Conservation (phyloP, 2,113 vertebrate species). For the Australoheros scitulus region DNA sequence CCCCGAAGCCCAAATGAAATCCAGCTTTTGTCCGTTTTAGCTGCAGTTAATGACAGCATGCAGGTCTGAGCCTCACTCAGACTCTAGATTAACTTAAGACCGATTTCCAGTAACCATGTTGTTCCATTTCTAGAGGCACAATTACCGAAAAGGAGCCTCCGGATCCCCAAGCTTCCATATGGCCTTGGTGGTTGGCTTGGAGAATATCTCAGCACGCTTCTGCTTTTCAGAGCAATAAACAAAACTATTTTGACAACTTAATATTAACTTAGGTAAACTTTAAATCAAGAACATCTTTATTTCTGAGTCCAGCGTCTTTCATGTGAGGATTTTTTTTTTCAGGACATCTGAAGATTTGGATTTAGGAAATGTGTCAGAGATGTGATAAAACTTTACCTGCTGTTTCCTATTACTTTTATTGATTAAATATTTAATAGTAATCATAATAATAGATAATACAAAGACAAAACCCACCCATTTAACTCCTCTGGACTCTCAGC, state of each 20-base stretch:
- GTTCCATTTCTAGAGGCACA: constrained; percentile 34
- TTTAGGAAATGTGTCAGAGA: neutral
- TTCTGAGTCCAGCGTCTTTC: neutral
- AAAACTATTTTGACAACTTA: neutral
- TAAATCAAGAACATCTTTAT: neutral
- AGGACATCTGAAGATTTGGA: neutral
- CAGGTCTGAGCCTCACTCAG: constrained; percentile 19
- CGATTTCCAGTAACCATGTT: constrained; percentile 35
- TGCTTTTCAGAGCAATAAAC: too few species aligned
- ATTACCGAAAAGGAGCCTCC: constrained; percentile 13
- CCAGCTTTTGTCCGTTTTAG: constrained; percentile 33
- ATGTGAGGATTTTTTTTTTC: neutral
- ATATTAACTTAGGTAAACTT: neutral
- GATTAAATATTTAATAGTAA: neutral
- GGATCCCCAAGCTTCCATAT: neutral
- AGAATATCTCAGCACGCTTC: too few species aligned
- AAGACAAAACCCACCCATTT: neutral
- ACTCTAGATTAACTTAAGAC: constrained; percentile 47
- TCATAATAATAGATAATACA: neutral
- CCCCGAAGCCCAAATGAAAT: constrained; percentile 12
- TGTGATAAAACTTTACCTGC: neutral
- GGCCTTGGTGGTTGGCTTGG: neutral
- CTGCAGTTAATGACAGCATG: constrained; percentile 51
- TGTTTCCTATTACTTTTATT: neutral
- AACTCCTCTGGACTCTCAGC: neutral